Conservation (phyloP, 2,888 invertebrate genomes). For the Empis stercorea region DNA sequence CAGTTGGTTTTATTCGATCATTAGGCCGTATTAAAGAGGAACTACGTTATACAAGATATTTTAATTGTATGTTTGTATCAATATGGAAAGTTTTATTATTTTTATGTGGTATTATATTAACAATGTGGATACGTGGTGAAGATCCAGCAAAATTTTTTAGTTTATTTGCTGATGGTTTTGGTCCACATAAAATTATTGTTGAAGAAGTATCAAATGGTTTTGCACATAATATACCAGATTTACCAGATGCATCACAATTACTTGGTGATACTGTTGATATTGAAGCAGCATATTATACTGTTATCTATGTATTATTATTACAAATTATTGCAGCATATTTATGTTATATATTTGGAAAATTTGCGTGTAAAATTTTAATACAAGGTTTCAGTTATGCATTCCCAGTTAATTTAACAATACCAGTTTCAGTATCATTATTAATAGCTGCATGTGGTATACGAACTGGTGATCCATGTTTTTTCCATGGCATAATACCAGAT, state of each 20-base stretch:
- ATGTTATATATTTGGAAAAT: slow-evolving; percentile 88
- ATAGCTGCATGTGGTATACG: slow-evolving; percentile 82
- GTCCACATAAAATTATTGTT: slow-evolving; percentile 64
- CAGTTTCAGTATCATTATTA: slow-evolving; percentile 73
- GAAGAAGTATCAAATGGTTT: slow-evolving; percentile 42
- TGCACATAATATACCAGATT: slow-evolving; percentile 47
- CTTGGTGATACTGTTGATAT: slow-evolving; percentile 58
- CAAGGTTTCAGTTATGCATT: slow-evolving; percentile 96
- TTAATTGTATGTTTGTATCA: slow-evolving; percentile 79
- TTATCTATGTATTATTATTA: slow-evolving; percentile 62
- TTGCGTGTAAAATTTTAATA: slow-evolving; percentile 91
- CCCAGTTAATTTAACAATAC: slow-evolving; percentile 86
- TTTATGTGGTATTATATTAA: slow-evolving; percentile 57
- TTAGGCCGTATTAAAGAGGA: slow-evolving; percentile 69
- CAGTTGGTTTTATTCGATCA: slow-evolving; percentile 55
- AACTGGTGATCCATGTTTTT: slow-evolving; percentile 77
- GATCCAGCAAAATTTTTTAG: slow-evolving; percentile 65
- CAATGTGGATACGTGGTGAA: slow-evolving; percentile 61
- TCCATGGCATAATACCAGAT: slow-evolving; percentile 71
- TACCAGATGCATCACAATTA: slow-evolving; percentile 59
- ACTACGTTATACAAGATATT: slow-evolving; percentile 68
- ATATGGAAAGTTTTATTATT: slow-evolving; percentile 81
- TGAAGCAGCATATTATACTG: slow-evolving; percentile 55
- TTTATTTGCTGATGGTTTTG: slow-evolving; percentile 60
- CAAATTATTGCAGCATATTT: slow-evolving; percentile 75